These are phyloP conservation scores for Arctopsyche grandis DNA, from an alignment of 1,140 invertebrate species.

Conservation along the genomic window DNA sequence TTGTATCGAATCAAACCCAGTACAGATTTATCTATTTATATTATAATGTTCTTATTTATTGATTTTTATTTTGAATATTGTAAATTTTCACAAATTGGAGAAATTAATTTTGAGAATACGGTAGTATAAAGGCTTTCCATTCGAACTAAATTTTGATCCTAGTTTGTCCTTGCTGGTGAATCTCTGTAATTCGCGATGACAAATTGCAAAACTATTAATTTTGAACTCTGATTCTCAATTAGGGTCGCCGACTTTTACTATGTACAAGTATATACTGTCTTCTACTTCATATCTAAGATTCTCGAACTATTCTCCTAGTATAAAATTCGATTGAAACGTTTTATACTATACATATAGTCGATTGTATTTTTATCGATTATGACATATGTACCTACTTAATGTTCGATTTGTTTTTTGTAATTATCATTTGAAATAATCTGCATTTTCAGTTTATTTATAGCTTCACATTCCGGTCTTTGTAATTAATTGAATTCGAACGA, in stretches of 20 bases:
- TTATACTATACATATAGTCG: too few relatives aligned
- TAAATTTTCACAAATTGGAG: neutral
- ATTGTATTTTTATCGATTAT: too few relatives aligned
- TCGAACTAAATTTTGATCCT: neutral
- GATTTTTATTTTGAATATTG: too few relatives aligned
- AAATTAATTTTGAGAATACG: neutral
- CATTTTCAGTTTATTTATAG: neutral
- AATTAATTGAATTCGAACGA: slow-evolving; percentile 14
- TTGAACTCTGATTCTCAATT: slow-evolving; percentile 27
- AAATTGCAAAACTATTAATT: slow-evolving; percentile 31
- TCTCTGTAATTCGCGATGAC: slow-evolving; percentile 5
- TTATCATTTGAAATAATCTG: neutral
- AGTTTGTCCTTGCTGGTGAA: neutral
- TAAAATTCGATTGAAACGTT: too few relatives aligned
- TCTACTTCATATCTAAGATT: too few relatives aligned
- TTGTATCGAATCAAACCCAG: too few relatives aligned
- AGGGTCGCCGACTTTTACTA: slow-evolving; percentile 7
- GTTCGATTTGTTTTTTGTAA: neutral
- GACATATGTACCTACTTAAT: too few relatives aligned
- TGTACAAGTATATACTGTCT: neutral
- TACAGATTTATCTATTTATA: too few relatives aligned
- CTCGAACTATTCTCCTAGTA: too few relatives aligned
- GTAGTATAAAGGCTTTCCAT: neutral
- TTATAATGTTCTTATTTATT: too few relatives aligned
- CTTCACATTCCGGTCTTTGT: neutral